phyloP scores from a whole-genome alignment of 2,797 vertebrate genomes.

The Microtus californicus region DNA sequence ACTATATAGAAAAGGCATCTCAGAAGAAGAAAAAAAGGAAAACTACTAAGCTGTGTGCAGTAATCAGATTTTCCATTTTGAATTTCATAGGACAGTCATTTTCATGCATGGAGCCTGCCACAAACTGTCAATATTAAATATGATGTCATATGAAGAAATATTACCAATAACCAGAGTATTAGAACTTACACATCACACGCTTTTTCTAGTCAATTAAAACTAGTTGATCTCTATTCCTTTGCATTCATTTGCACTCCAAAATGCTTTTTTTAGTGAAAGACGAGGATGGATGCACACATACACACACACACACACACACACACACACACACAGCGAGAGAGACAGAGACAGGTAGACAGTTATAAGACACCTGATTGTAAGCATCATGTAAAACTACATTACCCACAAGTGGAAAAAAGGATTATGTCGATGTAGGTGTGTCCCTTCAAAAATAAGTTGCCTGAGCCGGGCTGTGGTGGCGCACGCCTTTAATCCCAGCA shows the following conservation, averaged over 20 bases:
- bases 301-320: not conserved
- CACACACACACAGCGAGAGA: too few species aligned
- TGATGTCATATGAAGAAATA: slow-evolving; percentile 29
- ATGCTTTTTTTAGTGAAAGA: slow-evolving; percentile 60
- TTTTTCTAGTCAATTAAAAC: slow-evolving; percentile 45
- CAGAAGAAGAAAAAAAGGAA: slow-evolving; percentile 9
- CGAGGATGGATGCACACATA: not conserved
- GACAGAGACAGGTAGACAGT: not conserved
- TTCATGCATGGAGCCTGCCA: not conserved
- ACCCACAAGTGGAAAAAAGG: not conserved
- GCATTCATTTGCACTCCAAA: slow-evolving; percentile 37
- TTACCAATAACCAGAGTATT: slow-evolving; percentile 24
- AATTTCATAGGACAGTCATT: slow-evolving; percentile 23
- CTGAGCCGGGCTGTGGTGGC: too few species aligned
- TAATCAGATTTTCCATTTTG: slow-evolving; percentile 61
- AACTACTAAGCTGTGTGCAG: not conserved
- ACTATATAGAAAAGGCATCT: not conserved
- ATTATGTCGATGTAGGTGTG: not conserved
- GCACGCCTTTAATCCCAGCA: too few species aligned
- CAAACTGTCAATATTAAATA: not conserved
- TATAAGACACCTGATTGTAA: slow-evolving; percentile 50
- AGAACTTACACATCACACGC: not conserved
- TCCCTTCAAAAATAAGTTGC: slow-evolving; percentile 21
- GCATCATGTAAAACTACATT: slow-evolving; percentile 16
- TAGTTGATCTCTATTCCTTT: not conserved